Evolutionary conservation across 2,797 vertebrate species (phyloP).

Genomic region (Uromys caudimaculatus): DNA sequence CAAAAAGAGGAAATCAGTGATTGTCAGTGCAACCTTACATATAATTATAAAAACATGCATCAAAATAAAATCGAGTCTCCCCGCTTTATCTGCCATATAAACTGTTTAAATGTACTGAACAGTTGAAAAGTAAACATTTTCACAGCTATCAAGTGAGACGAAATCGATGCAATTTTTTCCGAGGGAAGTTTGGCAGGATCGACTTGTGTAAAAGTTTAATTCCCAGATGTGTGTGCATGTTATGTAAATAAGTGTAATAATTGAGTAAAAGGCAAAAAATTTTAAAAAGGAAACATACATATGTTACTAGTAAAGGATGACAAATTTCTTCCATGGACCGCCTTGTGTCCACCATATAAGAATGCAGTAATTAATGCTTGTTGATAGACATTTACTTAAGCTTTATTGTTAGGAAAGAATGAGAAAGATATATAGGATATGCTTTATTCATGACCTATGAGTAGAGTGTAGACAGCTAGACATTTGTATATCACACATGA

Average conservation of each 20-base stretch:
- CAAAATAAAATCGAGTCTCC: constrained; percentile 19
- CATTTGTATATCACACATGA: background rate
- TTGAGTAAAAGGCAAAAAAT: background rate
- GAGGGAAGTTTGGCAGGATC: background rate
- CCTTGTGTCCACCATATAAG: background rate
- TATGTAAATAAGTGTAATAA: background rate
- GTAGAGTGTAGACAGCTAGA: background rate
- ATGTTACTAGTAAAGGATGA: background rate
- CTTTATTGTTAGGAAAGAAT: constrained; percentile 29
- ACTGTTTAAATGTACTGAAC: background rate
- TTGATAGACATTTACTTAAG: background rate
- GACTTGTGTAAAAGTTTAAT: constrained; percentile 33
- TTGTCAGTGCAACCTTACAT: background rate
- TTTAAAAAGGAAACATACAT: background rate
- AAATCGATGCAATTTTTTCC: background rate
- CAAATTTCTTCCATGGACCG: background rate
- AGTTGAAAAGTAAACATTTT: constrained; percentile 16
- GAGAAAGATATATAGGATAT: background rate
- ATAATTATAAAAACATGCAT: constrained; percentile 20
- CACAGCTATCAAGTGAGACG: background rate
- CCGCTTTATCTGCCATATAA: background rate
- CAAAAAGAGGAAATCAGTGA: background rate
- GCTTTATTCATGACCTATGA: background rate
- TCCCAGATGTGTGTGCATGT: background rate
- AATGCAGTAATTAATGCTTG: background rate